phyloP scores from a whole-genome alignment of 2,888 invertebrate species.

The Sesia bembeciformis region DNA sequence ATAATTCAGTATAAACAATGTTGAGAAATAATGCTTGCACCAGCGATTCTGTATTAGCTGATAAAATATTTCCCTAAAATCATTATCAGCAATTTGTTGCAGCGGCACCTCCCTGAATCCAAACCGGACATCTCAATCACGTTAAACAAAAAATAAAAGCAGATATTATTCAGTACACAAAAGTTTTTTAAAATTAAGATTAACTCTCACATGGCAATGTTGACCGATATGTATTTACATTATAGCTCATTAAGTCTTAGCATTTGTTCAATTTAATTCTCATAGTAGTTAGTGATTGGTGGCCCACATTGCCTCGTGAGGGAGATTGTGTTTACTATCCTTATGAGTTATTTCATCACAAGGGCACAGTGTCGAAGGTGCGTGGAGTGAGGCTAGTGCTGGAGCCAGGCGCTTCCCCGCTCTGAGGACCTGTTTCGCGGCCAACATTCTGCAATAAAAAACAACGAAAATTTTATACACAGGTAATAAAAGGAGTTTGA shows the following conservation, averaged over 20 bases:
- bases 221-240: conserved; percentile 20
- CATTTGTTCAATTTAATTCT: conserved; percentile 6
- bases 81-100: conserved; percentile 35
- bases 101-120: conserved; percentile 31
- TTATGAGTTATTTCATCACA: conserved; percentile 56
- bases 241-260: conserved; percentile 1
- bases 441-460: conserved; percentile 54
- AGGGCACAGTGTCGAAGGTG: conserved; percentile 57
- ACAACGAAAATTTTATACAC: not conserved
- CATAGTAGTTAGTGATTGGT: conserved; percentile 4
- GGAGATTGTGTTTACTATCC: conserved; percentile 29
- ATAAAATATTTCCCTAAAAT: conserved; percentile 49
- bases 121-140: conserved; percentile 34
- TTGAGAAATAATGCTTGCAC: conserved; percentile 53
- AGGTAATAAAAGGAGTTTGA: no score
- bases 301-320: conserved; percentile 45
- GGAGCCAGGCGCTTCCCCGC: conserved; percentile 78
- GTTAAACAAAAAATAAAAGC: conserved; percentile 47
- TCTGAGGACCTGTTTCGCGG: conserved; percentile 73
- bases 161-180: conserved; percentile 45
- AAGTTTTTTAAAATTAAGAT: conserved; percentile 38
- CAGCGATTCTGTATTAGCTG: conserved; percentile 48
- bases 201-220: conserved; percentile 47
- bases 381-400: conserved; percentile 62
- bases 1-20: conserved; percentile 69